phyloP scores from a whole-genome alignment of 2,888 invertebrate species.

The Agrochola lychnidis region DNA sequence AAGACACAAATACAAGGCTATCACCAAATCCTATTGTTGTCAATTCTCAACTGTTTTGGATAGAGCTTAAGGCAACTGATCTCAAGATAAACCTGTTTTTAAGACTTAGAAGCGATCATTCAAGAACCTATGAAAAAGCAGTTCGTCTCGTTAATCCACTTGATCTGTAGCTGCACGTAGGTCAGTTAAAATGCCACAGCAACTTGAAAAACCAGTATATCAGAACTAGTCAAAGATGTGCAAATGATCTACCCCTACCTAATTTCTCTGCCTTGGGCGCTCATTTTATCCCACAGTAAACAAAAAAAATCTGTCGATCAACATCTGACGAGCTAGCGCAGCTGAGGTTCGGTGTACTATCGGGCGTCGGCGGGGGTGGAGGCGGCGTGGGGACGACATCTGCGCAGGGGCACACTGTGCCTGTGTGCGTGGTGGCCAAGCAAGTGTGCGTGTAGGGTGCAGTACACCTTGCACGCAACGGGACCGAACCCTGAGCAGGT shows the following conservation, averaged over 20 bases:
- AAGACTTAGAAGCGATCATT: slow-evolving; percentile 2
- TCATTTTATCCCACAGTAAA: slow-evolving; percentile 74
- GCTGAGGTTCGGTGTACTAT: slow-evolving; percentile 85
- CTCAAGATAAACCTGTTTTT: slow-evolving; percentile 4
- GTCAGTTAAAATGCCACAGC: slow-evolving; percentile 23
- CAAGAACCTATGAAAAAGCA: slow-evolving; percentile 5
- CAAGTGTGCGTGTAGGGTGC: slow-evolving; percentile 76
- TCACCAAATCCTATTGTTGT: slow-evolving; percentile 8
- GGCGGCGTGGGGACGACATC: slow-evolving; percentile 73
- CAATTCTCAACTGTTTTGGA: neutral
- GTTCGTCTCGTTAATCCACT: slow-evolving; percentile 20
- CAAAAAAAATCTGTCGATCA: slow-evolving; percentile 83
- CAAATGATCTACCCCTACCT: slow-evolving; percentile 66
- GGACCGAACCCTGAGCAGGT: slow-evolving; percentile 86
- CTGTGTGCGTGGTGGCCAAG: slow-evolving; percentile 67
- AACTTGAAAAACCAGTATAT: slow-evolving; percentile 51
- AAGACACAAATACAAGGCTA: slow-evolving; percentile 8
- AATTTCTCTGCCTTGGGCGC: slow-evolving; percentile 66
- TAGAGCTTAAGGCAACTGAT: slow-evolving; percentile 5
- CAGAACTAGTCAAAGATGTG: slow-evolving; percentile 60
- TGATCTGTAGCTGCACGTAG: slow-evolving; percentile 15
- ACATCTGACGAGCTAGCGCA: slow-evolving; percentile 85
- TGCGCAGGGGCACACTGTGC: slow-evolving; percentile 72
- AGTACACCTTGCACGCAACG: slow-evolving; percentile 89
- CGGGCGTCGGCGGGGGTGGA: slow-evolving; percentile 71